A percentile compares a stretch with the other conserved stretches of the same genome.
Conservation (phyloP, 64 coral and sea anemone genomes). For the Porites lutea region DNA sequence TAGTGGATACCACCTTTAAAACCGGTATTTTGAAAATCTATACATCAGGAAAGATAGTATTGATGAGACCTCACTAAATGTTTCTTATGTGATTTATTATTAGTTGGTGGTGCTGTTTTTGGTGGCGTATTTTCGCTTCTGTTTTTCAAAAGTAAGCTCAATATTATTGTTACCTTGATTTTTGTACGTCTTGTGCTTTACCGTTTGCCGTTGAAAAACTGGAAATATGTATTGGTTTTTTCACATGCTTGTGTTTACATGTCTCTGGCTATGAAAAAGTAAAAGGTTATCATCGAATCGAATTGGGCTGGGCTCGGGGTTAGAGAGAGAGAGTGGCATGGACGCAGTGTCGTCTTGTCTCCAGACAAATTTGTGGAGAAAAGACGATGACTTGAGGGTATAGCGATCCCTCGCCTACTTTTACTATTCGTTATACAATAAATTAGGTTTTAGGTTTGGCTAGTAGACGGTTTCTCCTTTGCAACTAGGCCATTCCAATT, state of each 20-base stretch:
- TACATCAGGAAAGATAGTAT: not conserved
- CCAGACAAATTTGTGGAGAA: not conserved
- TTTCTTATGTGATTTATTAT: constrained; percentile 45
- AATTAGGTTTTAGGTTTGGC: too few species aligned
- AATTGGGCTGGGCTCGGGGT: too few species aligned
- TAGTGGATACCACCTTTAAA: constrained; percentile 95
- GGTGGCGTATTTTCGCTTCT: constrained; percentile 85
- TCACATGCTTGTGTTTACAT: too few species aligned
- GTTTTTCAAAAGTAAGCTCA: constrained; percentile 97
- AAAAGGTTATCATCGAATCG: too few species aligned
- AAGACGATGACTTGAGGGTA: not conserved
- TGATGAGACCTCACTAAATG: not conserved
- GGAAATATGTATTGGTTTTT: too few species aligned
- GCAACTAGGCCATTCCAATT: too few species aligned
- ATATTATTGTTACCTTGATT: not conserved
- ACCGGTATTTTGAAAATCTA: constrained; percentile 42
- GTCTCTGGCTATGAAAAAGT: too few species aligned
- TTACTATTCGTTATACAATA: not conserved
- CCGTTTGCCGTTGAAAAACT: too few species aligned
- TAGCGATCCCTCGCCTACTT: not conserved
- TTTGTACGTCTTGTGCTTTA: too few species aligned
- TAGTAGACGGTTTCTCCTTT: too few species aligned
- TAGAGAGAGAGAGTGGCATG: too few species aligned
- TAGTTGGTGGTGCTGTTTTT: constrained; percentile 83
- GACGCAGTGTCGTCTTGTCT: too few species aligned